A percentile compares a stretch with the other conserved stretches of the same genome.
phyloP scores from a whole-genome alignment of 2,888 invertebrate genomes.

The Tubulanus polymorphus region DNA sequence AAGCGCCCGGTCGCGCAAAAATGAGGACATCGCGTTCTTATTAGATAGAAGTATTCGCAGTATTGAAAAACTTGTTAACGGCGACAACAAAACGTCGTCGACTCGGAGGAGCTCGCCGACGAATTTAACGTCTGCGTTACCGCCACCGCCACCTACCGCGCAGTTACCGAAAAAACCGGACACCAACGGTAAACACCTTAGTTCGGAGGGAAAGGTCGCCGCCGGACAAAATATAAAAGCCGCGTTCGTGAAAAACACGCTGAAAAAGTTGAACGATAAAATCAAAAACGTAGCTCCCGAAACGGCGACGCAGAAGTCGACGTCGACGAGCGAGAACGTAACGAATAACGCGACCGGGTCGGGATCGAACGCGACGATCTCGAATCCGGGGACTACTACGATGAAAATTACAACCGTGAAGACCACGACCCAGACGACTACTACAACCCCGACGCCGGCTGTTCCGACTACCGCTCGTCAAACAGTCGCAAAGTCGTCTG shows the following conservation, averaged over 20 bases:
- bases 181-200: background rate
- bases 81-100: too few relatives aligned
- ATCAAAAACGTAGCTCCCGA: background rate
- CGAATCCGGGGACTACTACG: background rate
- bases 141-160: background rate
- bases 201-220: conserved; percentile 10
- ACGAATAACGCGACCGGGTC: background rate
- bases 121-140: background rate
- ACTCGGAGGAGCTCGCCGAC: background rate
- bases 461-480: conserved; percentile 10
- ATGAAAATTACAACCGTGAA: conserved; percentile 9
- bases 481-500: conserved; percentile 6
- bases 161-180: conserved; percentile 17
- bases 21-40: too few relatives aligned
- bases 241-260: background rate
- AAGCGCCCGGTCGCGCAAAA: too few relatives aligned
- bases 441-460: conserved; percentile 19
- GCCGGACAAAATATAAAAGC: conserved; percentile 10
- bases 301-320: background rate
- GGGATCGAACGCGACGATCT: background rate
- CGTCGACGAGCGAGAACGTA: background rate
- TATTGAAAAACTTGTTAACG: too few relatives aligned
- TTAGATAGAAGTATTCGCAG: too few relatives aligned
- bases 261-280: background rate
- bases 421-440: conserved; percentile 9